Conservation (phyloP, 2,113 vertebrate species). For the Stigmatopora nigra region DNA sequence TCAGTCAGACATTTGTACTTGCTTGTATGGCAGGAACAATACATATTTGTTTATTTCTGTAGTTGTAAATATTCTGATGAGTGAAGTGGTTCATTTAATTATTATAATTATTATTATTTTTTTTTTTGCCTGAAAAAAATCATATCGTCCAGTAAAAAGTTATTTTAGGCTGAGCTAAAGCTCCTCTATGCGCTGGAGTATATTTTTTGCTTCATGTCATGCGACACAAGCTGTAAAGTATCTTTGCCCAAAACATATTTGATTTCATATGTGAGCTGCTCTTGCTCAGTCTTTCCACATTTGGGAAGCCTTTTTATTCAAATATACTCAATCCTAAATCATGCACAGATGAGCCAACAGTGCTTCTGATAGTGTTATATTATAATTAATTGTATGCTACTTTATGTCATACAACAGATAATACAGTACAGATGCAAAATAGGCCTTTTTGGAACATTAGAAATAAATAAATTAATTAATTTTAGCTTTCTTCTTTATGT, state of each 20-base stretch:
- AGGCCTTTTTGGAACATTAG: neutral
- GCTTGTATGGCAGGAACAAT: neutral
- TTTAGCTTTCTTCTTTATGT: neutral
- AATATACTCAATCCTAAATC: neutral
- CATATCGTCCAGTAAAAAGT: slow-evolving; percentile 3
- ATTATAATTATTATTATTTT: neutral
- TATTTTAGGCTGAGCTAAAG: slow-evolving; percentile 38
- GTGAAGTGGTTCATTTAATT: neutral
- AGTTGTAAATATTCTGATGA: neutral
- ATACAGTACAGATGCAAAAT: neutral
- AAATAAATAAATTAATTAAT: neutral
- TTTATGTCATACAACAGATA: neutral
- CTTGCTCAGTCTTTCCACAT: slow-evolving; percentile 8
- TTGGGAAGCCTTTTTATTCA: neutral
- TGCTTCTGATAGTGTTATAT: neutral
- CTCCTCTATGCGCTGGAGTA: slow-evolving; percentile 34
- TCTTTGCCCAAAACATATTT: slow-evolving; percentile 52
- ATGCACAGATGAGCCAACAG: neutral
- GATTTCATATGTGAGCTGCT: slow-evolving; percentile 36
- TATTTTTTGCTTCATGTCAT: slow-evolving; percentile 44
- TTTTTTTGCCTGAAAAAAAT: neutral
- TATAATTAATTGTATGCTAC: too few species aligned
- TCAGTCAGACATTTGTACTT: slow-evolving; percentile 1
- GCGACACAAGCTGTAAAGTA: slow-evolving; percentile 46
- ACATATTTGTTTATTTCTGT: neutral